Evolutionary conservation across 2,888 invertebrate species (phyloP), one percentile per base, ranked within the genome.

Genomic region (Leptinotarsa peninsularis): DNA sequence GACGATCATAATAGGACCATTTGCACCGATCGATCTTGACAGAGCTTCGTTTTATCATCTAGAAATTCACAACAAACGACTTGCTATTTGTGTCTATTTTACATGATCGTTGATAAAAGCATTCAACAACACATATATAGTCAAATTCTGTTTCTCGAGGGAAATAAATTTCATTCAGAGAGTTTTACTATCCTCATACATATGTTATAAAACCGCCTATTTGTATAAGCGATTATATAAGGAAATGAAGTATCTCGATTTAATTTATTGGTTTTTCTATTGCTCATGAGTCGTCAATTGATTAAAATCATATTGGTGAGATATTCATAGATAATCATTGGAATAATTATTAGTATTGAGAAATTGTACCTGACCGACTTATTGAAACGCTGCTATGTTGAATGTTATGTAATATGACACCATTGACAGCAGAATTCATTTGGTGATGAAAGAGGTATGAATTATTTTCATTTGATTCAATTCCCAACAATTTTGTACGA

Each of bases 341-440:
- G 4, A n/a, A 33, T 43, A 10, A 33, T n/a, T 43, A 33, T 17
- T 10, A 63, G 4, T 43, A 33, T 63, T 43, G 43, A 10, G 63
- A 33, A 63, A 63, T 43, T 17, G 10, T 43, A 13, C 18, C 63
- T 63, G 63, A 63, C 63, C 63, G 63, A 63, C 17, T 43, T 63
- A 33, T 33, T 63, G 13, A 3, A 17, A 63, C 68, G 52, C 27
- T 7, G 7, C 14, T 68, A 50, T 21, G 23, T 14, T 52, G 49
- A 17, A 54, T 33, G n/a, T 49, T 50, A 33, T 33, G 54, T 23
- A 52, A 49, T 68, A 15, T 18, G 68, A 68, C 27, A 68, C 52
- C 15, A 68, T 7, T 33, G 52, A 68, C 68, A 68, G n/a, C 15
- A 23, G 33, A 67, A 21, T 17, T n/a, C 21, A 52, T 68, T 63